Conservation (phyloP, 2,113 vertebrate genomes). For the Sula dactylatra region DNA sequence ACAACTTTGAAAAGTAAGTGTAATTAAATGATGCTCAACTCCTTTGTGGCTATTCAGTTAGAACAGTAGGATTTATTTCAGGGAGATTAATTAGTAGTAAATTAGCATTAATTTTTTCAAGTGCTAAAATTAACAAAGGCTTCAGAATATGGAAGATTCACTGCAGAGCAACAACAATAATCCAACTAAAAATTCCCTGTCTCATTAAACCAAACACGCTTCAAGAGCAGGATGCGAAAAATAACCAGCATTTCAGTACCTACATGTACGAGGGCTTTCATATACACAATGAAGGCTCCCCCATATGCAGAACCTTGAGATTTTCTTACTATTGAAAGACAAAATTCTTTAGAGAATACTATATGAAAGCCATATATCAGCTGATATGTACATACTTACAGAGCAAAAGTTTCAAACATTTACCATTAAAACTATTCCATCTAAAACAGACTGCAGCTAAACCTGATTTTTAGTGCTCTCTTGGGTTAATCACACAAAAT, state of each 20-base stretch:
- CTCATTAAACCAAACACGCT: not conserved
- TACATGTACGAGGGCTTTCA: not conserved
- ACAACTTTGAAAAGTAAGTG: not conserved
- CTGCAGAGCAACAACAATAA: not conserved
- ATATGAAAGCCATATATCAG: not conserved
- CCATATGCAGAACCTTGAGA: not conserved
- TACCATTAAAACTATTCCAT: not conserved
- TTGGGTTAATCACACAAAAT: not conserved
- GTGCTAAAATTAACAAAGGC: not conserved
- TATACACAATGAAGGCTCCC: not conserved
- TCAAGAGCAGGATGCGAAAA: not conserved
- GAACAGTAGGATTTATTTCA: not conserved
- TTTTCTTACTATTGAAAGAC: not conserved
- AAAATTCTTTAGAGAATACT: not conserved
- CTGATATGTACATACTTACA: not conserved
- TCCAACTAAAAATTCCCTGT: not conserved
- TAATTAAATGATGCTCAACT: not conserved
- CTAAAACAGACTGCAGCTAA: not conserved
- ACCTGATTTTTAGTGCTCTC: not conserved
- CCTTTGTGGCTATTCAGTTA: constrained; percentile 1
- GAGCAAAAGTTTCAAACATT: not conserved
- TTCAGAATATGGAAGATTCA: not conserved
- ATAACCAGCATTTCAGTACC: not conserved
- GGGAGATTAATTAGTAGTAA: not conserved
- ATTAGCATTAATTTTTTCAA: not conserved